Base-by-base conservation (phyloP, 2,113 vertebrate genomes). In the Spilogale gracilis region DNA sequence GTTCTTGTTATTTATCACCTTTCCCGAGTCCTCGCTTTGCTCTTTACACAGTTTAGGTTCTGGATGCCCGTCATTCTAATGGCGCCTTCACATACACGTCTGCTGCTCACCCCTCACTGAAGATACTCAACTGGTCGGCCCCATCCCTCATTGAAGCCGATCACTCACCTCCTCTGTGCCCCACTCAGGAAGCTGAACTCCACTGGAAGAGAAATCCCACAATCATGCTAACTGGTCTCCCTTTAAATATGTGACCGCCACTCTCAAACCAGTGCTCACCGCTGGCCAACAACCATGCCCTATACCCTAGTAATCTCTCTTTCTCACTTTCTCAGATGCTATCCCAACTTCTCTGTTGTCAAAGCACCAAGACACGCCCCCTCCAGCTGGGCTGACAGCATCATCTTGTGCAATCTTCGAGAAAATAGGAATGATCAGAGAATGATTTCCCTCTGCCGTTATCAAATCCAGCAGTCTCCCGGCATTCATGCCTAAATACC, bases 31-130 rank as follows among this genome's bases (percentile, higher is more conserved):
- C 18, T 52, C 50, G 60, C 58, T 82, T 82, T 45, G 58, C 20
- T 48, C 58, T 81, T 52, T 5, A 58, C 38, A 48, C 38, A 82
- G 6, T 58, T 43, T 76, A 76, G 65, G 23, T 54, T 93, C 25
- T 12, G 2, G 32, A 6, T 56, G 13, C n/a, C 48, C 25, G 25
- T 61, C 1, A 0, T 18, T 45, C 20, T 56, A 27, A 58, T 0
- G 3, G 3, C 10, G 8, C 43, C 20, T 85, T 92, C 38, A 48
- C 25, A 95, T 67, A 67, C 3, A 43, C 11, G 50, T 45, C 45
- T 45, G 30, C n/a, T 54, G 52, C 43, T 69, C 54, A 6, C 27
- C 16, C 56, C 30, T 48, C 43, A 25, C 13, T 21, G 16, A n/a
- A 86, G 80, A 65, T 60, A 0, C 23, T 17, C 65, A 50, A 20